These are phyloP conservation scores for Holacanthella duospinosa DNA, from an alignment of 2,888 invertebrate genomes.

Conservation along the genomic window DNA sequence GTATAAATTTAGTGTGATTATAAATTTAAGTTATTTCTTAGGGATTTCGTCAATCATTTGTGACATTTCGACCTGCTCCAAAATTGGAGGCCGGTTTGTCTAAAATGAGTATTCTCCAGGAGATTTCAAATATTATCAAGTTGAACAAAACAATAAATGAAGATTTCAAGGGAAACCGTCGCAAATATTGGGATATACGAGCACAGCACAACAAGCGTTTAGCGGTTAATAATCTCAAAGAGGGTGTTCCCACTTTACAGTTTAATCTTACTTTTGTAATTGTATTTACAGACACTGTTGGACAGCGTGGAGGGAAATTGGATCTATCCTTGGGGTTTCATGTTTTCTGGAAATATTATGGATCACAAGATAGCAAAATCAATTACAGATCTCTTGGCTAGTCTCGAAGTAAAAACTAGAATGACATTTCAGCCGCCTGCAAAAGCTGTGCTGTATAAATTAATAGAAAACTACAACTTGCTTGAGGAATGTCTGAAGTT, in stretches of 20 bases:
- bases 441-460: conserved; percentile 25
- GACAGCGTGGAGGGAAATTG: conserved; percentile 29
- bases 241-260: not conserved
- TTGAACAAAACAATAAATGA: conserved; percentile 28
- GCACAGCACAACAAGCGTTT: conserved; percentile 26
- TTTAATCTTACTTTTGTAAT: not conserved
- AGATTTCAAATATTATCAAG: conserved; percentile 25
- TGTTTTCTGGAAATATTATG: conserved; percentile 30
- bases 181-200: conserved; percentile 30
- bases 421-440: conserved; percentile 12
- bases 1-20: conserved; percentile 2
- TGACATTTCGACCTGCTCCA: conserved; percentile 21
- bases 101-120: conserved; percentile 23
- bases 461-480: conserved; percentile 29
- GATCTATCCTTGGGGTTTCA: conserved; percentile 30
- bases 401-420: not conserved
- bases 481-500: conserved; percentile 9
- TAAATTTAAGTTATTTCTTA: conserved; percentile 3
- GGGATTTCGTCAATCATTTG: conserved; percentile 16
- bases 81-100: conserved; percentile 13
- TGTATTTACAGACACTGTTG: conserved; percentile 17
- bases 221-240: conserved; percentile 6
- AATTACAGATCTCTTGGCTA: not conserved
- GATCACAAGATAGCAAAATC: conserved; percentile 17
- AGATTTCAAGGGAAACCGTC: conserved; percentile 19